Evolutionary conservation across 35 echinoderm and acorn worm species (phyloP).

Genomic region (Ophioderma brevispina): DNA sequence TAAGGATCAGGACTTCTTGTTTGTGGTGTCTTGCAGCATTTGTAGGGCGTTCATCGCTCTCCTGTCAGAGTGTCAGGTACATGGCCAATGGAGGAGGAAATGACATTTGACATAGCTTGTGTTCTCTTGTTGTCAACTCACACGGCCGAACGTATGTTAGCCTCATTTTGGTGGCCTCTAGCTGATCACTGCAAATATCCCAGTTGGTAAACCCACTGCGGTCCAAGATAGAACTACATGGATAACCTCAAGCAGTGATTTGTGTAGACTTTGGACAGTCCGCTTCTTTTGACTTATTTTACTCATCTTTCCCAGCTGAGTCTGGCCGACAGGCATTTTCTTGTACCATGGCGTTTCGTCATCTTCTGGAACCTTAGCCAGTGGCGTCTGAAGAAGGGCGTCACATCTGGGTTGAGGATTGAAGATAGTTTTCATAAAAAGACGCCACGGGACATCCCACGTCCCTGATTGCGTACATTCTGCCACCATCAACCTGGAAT

Average conservation of each 20-base stretch:
- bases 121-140: neutral
- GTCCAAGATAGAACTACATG: neutral
- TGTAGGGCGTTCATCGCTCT: too few species aligned
- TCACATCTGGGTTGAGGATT: neutral
- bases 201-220: neutral
- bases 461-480: neutral
- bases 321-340: neutral
- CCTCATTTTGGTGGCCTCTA: neutral
- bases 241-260: neutral
- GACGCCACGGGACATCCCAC: neutral
- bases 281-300: neutral
- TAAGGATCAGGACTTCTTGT: too few species aligned
- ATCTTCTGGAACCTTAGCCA: neutral
- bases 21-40: too few species aligned
- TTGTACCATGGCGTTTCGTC: neutral
- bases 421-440: neutral
- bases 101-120: neutral
- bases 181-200: neutral
- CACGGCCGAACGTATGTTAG: neutral
- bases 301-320: neutral
- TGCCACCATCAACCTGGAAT: neutral
- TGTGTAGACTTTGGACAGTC: neutral
- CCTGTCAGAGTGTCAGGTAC: too few species aligned
- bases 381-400: neutral
- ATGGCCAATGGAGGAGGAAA: too few species aligned